Percentiles rank a stretch among this genome's conserved stretches.
Evolutionary conservation across 2,888 invertebrate species (phyloP).

Genomic region (Apamea sordens): DNA sequence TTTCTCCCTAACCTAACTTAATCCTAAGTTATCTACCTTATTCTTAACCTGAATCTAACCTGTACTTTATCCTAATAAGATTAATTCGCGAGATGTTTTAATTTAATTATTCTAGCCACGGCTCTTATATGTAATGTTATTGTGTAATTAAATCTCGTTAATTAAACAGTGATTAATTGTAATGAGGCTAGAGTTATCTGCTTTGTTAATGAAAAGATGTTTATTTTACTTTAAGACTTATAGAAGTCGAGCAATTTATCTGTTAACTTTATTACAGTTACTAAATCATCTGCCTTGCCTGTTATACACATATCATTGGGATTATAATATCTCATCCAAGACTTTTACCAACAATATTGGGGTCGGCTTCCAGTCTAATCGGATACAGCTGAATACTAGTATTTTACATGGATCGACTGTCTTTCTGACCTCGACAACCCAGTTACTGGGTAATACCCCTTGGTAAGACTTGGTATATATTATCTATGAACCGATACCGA

Average conservation of each 20-base stretch:
- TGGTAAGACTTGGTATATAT: not conserved
- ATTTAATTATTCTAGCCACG: constrained; percentile 59
- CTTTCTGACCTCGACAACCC: not conserved
- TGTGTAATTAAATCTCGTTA: constrained; percentile 58
- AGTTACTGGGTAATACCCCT: not conserved
- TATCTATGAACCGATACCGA: not conserved
- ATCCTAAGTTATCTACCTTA: constrained; percentile 43
- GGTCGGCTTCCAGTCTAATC: too few species aligned
- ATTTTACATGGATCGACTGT: too few species aligned
- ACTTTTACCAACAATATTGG: not conserved
- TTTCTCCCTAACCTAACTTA: constrained; percentile 66
- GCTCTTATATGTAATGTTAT: constrained; percentile 65
- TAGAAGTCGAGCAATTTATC: not conserved
- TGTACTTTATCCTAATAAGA: constrained; percentile 43
- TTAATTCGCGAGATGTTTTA: constrained; percentile 46
- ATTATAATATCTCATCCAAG: not conserved
- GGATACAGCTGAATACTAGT: too few species aligned
- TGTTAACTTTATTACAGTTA: constrained; percentile 7
- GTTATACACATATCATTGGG: not conserved
- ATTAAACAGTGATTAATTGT: constrained; percentile 57
- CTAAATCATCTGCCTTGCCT: constrained; percentile 27
- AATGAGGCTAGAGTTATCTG: constrained; percentile 47
- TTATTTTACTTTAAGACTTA: constrained; percentile 29
- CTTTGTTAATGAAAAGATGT: constrained; percentile 40
- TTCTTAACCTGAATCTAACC: constrained; percentile 38